Conservation (phyloP, 1,140 invertebrate species). For the Harlomillsia oculata region DNA sequence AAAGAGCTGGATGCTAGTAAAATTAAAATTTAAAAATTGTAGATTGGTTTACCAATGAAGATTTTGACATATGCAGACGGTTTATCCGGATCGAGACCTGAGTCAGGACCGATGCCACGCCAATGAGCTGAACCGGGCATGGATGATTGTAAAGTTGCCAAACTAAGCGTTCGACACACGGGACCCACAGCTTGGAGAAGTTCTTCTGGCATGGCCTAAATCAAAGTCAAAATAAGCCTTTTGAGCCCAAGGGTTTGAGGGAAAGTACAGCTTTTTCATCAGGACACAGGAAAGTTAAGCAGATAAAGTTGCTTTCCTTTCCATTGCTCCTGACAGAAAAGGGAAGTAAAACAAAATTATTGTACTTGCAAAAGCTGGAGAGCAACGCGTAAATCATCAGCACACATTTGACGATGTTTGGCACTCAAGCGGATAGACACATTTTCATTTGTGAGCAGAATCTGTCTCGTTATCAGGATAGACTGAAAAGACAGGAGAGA, state of each 20-base stretch:
- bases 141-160: conserved; percentile 31
- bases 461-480: conserved; percentile 25
- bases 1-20: no score
- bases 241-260: no score
- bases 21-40: neutral
- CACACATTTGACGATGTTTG: conserved; percentile 30
- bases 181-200: conserved; percentile 20
- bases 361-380: conserved; percentile 20
- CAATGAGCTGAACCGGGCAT: conserved; percentile 31
- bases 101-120: conserved; percentile 19
- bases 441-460: conserved; percentile 22
- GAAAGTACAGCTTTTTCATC: no score
- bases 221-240: no score
- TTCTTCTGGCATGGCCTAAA: conserved; percentile 29
- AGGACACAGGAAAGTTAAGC: no score
- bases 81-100: conserved; percentile 29
- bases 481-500: conserved; percentile 6
- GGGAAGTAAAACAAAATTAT: no score
- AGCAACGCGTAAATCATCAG: conserved; percentile 23
- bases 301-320: no score
- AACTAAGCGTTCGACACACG: conserved; percentile 27
- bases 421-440: conserved; percentile 25
- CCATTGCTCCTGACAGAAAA: no score
- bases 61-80: conserved; percentile 30
- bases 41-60: conserved; percentile 28